Evolutionary conservation across 2,113 vertebrate genomes (phyloP), one percentile per base, ranked within the genome.

Genomic region (Kryptolebias marmoratus): DNA sequence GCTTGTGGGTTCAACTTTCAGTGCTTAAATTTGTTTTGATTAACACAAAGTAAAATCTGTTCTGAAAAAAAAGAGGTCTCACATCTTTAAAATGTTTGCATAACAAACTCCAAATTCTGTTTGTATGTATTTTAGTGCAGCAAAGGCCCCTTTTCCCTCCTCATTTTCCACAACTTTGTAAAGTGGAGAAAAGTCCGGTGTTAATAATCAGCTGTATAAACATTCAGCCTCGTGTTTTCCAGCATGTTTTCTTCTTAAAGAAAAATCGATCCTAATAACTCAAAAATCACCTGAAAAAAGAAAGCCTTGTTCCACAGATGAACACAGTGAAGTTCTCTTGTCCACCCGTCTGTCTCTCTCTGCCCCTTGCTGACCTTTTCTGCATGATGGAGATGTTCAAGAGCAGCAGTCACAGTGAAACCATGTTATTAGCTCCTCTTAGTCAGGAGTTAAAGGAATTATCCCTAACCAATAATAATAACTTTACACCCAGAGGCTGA

Each of bases 181-280:
- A 50, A 65, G 71, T 42, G 58, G 68, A 75, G 68, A 56, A 71
- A 88, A 75, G 84, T 77, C 72, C 78, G 83, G 74, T 53, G 75
- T 81, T 89, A 76, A 71, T 75, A 73, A 88, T 94, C 92, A 93
- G 91, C 92, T 93, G 91, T 89, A 53, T 77, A 93, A 94, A 93
- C 88, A 90, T 69, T 86, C 66, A 50, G 56, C 64, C 42, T 64
- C 64, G 63, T 81, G 82, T 88, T 91, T 68, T 71, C 53, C 69
- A 75, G 65, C 75, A 69, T 84, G 76, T 80, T 88, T 84, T 81
- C 82, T 87, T 92, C 89, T 92, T 91, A 91, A 86, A 81, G 83
- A 90, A 90, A 91, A 92, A 91, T 89, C 75, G 85, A 93, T 88
- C 82, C 55, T 92, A 94, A 92, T 89, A 85, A 87, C 77, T 88